phyloP scores from a whole-genome alignment of 2,888 invertebrate genomes.

The Linhomoeus sp. region DNA sequence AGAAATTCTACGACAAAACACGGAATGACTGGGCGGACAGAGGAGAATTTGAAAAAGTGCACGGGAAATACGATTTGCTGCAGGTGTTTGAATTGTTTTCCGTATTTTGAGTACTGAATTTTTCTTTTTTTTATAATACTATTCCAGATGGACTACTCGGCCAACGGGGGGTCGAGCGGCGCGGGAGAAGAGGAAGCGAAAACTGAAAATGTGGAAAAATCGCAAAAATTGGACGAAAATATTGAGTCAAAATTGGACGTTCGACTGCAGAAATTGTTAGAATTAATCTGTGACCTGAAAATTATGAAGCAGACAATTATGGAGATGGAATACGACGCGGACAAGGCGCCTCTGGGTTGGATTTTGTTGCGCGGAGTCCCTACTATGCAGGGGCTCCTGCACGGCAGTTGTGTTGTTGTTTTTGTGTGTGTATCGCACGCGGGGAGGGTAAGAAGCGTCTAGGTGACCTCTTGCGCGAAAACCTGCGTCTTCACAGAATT shows the following conservation, averaged over 20 bases:
- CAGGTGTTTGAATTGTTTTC: too few species aligned
- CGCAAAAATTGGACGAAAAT: background rate
- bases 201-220: background rate
- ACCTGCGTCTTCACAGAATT: too few species aligned
- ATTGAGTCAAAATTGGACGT: constrained; percentile 29
- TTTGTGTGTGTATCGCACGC: background rate
- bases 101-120: too few species aligned
- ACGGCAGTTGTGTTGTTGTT: too few species aligned
- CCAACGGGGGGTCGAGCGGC: constrained; percentile 7
- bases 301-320: constrained; percentile 34
- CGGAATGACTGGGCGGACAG: constrained; percentile 31
- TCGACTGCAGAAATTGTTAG: constrained; percentile 28
- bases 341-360: constrained; percentile 33
- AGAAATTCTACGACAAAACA: constrained; percentile 37
- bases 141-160: constrained; percentile 31
- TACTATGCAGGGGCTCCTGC: too few species aligned
- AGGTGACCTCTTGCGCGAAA: background rate
- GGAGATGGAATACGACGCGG: constrained; percentile 36
- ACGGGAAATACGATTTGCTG: constrained; percentile 34
- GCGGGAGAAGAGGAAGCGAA: background rate
- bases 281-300: constrained; percentile 33
- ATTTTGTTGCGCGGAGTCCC: too few species aligned
- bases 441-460: background rate
- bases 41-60: constrained; percentile 29
- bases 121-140: too few species aligned